phyloP scores from a whole-genome alignment of 92 coral and sea anemone genomes.

The Epizoanthus illoricatus region DNA sequence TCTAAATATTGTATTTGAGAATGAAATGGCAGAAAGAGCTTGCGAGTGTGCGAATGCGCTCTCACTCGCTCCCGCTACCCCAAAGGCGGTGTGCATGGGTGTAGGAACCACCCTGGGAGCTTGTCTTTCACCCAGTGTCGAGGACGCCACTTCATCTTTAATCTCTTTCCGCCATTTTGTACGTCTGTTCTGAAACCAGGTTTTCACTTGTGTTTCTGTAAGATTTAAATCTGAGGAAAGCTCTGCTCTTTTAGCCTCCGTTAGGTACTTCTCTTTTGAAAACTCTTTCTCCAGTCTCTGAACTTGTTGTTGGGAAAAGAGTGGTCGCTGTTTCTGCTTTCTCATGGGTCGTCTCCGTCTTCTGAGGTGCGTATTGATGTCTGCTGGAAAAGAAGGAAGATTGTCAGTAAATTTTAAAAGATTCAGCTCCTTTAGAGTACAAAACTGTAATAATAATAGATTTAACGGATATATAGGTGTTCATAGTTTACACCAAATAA shows the following conservation, averaged over 20 bases:
- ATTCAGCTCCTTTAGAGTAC: not conserved
- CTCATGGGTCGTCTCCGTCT: constrained; percentile 52
- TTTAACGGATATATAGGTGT: not conserved
- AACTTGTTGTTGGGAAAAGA: constrained; percentile 57
- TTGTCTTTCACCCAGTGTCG: constrained; percentile 36
- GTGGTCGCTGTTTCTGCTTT: constrained; percentile 55
- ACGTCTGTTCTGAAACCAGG: constrained; percentile 64
- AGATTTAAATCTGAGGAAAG: constrained; percentile 51
- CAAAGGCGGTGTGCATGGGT: constrained; percentile 9
- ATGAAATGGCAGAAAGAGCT: constrained; percentile 27
- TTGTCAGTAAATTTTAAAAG: not conserved
- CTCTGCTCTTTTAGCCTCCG: constrained; percentile 54
- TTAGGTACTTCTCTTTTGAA: constrained; percentile 46
- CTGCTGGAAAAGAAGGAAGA: constrained; percentile 4
- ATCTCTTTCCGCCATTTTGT: constrained; percentile 62
- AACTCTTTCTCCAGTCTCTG: constrained; percentile 61
- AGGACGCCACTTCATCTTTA: constrained; percentile 46
- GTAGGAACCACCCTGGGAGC: constrained; percentile 1
- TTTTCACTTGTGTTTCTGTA: constrained; percentile 62
- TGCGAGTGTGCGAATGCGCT: constrained; percentile 22
- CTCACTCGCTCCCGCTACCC: not conserved
- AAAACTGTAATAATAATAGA: not conserved
- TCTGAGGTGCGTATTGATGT: constrained; percentile 40
- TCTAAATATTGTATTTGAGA: constrained; percentile 34
- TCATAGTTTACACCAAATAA: constrained; percentile 7